These are phyloP conservation scores for Lepus townsendii DNA, from an alignment of 2,797 vertebrate genomes.

Conservation along the genomic window DNA sequence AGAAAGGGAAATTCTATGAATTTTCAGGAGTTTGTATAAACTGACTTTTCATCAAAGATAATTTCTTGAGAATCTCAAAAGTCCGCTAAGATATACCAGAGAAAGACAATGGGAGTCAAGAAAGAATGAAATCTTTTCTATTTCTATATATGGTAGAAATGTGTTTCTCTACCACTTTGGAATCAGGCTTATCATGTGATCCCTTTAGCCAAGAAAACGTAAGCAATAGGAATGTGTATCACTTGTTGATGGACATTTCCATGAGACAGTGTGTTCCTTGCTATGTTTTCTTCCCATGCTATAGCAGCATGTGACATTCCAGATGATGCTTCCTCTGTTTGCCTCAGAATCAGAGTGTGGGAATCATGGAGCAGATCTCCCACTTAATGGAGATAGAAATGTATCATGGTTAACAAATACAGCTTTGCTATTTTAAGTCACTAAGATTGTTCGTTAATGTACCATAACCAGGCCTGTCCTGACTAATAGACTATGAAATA, in stretches of 20 bases:
- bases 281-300: not conserved
- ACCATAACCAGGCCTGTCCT: constrained; percentile 35
- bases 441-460: constrained; percentile 53
- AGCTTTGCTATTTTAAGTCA: constrained; percentile 58
- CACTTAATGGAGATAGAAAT: not conserved
- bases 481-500: constrained; percentile 63
- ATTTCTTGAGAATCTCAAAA: not conserved
- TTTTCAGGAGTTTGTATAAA: not conserved
- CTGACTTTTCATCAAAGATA: not conserved
- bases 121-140: not conserved
- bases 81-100: no score
- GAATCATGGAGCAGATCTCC: not conserved
- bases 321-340: not conserved
- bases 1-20: not conserved
- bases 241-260: not conserved
- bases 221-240: not conserved
- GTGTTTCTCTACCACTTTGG: not conserved
- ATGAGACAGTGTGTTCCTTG: not conserved
- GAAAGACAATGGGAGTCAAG: not conserved
- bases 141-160: not conserved
- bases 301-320: not conserved
- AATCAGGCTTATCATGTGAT: not conserved
- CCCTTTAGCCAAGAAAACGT: not conserved
- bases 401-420: constrained; percentile 27
- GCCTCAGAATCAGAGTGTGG: not conserved